Evolutionary conservation across 2,113 vertebrate genomes (phyloP).

Genomic region (Prinia subflava): DNA sequence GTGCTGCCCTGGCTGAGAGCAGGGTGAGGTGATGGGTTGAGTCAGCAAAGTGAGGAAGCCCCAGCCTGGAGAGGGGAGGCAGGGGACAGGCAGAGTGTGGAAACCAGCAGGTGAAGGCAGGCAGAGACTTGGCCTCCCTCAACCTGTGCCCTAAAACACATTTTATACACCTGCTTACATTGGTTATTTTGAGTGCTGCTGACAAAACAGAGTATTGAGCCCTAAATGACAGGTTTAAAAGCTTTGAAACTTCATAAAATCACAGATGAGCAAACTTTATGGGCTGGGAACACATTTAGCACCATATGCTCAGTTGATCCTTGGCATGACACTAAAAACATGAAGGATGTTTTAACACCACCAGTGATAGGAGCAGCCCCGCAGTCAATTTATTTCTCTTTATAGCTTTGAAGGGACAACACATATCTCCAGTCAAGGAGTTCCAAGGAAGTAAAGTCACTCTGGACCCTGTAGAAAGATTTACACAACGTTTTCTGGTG

Average conservation of each 20-base stretch:
- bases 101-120: not conserved
- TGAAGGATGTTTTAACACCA: not conserved
- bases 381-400: not conserved
- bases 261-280: not conserved
- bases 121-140: not conserved
- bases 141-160: not conserved
- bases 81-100: not conserved
- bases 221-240: not conserved
- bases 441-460: not conserved
- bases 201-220: not conserved
- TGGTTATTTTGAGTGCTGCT: not conserved
- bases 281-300: not conserved
- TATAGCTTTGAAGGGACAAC: not conserved
- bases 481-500: not conserved
- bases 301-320: fast-evolving
- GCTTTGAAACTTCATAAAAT: not conserved
- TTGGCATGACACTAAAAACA: not conserved
- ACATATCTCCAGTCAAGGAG: not conserved
- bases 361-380: not conserved
- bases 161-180: not conserved
- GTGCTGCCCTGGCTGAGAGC: not conserved
- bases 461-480: not conserved
- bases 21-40: fast-evolving
- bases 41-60: not conserved
- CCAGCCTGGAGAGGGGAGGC: not conserved